phyloP scores from a whole-genome alignment of 92 coral and sea anemone species.

The Zoanthus gigantus region DNA sequence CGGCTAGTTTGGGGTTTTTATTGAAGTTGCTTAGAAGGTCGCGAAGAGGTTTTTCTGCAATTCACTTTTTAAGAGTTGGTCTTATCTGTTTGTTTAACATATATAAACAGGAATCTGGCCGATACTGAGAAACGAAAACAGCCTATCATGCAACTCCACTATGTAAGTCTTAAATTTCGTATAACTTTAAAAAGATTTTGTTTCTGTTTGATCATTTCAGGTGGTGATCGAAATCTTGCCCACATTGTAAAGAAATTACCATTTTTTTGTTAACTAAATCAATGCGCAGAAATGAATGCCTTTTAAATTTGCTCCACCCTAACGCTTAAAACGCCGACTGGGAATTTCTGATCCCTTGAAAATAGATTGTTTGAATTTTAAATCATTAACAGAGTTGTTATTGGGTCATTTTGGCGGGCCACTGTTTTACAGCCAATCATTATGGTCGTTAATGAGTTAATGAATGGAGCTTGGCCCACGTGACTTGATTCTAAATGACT shows the following conservation, averaged over 20 bases:
- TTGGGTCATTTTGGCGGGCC: constrained; percentile 44
- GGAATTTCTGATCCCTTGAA: constrained; percentile 13
- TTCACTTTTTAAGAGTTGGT: constrained; percentile 5
- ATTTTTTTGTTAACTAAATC: constrained; percentile 33
- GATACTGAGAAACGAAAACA: not conserved
- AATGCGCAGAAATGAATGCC: constrained; percentile 1
- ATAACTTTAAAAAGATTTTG: not conserved
- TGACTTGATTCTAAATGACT: constrained; percentile 24
- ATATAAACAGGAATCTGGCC: not conserved
- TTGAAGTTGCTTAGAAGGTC: constrained; percentile 27
- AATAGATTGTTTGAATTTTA: constrained; percentile 34
- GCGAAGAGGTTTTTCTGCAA: constrained; percentile 14
- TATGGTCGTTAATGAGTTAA: constrained; percentile 35
- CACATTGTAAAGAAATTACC: constrained; percentile 21
- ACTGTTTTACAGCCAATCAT: constrained; percentile 23
- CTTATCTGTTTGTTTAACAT: constrained; percentile 4
- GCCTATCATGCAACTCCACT: not conserved
- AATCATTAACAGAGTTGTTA: constrained; percentile 10
- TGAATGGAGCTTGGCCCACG: constrained; percentile 17
- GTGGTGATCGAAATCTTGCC: constrained; percentile 3
- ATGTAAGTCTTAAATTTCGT: not conserved
- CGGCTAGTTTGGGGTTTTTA: constrained; percentile 13
- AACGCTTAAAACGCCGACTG: not conserved
- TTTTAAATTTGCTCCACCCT: constrained; percentile 6
- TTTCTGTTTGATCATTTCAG: constrained; percentile 19